phyloP scores from a whole-genome alignment of 2,113 vertebrate species.

The Planiliza haematocheilus region DNA sequence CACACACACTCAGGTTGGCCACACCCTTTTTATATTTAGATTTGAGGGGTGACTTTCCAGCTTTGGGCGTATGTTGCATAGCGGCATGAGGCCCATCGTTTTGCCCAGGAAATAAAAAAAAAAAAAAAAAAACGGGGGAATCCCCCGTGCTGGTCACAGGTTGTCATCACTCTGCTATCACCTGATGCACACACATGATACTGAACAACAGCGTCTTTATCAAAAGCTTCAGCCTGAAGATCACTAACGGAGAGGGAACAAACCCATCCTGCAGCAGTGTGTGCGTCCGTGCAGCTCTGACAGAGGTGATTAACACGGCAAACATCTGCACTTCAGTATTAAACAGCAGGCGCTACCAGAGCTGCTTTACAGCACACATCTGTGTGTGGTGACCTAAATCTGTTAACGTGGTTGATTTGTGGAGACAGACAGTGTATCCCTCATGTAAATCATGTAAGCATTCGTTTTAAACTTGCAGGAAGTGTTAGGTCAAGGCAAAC shows the following conservation, averaged over 20 bases:
- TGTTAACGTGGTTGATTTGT: not conserved
- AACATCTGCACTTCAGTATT: constrained; percentile 57
- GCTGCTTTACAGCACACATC: constrained; percentile 7
- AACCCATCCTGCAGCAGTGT: not conserved
- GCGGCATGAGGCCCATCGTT: constrained; percentile 29
- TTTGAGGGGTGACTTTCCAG: constrained; percentile 43
- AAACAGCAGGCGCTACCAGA: constrained; percentile 45
- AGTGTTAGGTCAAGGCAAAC: no score
- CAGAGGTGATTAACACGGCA: constrained; percentile 54
- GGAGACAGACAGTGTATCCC: not conserved
- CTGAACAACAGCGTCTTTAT: constrained; percentile 66
- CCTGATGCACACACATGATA: constrained; percentile 45
- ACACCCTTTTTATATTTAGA: constrained; percentile 73
- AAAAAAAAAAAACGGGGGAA: constrained; percentile 14
- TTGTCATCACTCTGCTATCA: constrained; percentile 56
- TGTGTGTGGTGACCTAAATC: not conserved
- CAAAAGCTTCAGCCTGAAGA: constrained; percentile 57
- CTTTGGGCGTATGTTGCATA: not conserved
- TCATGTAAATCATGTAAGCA: not conserved
- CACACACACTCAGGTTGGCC: constrained; percentile 45
- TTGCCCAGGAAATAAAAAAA: constrained; percentile 8
- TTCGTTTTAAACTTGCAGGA: no score
- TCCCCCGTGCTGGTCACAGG: constrained; percentile 57
- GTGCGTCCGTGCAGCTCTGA: not conserved
- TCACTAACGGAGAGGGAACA: constrained; percentile 51